These are phyloP conservation scores for Nebria salina DNA, from an alignment of 2,888 invertebrate species.

Conservation along the genomic window DNA sequence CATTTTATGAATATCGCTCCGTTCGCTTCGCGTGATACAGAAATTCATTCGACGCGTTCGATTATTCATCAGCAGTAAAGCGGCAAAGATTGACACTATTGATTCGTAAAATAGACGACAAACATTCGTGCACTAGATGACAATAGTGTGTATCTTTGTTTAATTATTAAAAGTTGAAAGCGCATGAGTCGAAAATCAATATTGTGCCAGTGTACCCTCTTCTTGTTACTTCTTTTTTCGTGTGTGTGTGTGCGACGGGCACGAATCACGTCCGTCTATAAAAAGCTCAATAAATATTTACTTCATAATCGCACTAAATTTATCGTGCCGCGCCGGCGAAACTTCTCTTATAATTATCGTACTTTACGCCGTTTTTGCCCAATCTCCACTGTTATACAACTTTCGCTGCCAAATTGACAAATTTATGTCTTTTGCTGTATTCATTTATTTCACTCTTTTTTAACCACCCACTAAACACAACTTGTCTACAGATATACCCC, in stretches of 20 bases:
- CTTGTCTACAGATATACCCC: too few relatives aligned
- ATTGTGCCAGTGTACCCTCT: constrained; percentile 17
- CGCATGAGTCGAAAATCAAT: constrained; percentile 30
- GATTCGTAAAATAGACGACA: background rate
- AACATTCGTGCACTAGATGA: background rate
- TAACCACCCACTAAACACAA: too few relatives aligned
- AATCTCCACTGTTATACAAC: background rate
- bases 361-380: constrained; percentile 32
- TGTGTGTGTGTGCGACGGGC: background rate
- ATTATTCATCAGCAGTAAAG: too few relatives aligned
- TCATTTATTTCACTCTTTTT: background rate
- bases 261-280: constrained; percentile 18
- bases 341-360: constrained; percentile 38
- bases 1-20: background rate
- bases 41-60: too few relatives aligned
- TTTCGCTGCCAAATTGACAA: background rate
- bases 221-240: constrained; percentile 12
- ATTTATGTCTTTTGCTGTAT: background rate
- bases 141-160: background rate
- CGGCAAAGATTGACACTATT: background rate
- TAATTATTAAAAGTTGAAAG: background rate
- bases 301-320: constrained; percentile 27
- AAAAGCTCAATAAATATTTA: constrained; percentile 44
- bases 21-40: too few relatives aligned
- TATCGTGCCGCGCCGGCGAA: constrained; percentile 29